These are phyloP conservation scores for Sebastes hopkinsi DNA, from an alignment of 2,797 vertebrate genomes.

Conservation along the genomic window DNA sequence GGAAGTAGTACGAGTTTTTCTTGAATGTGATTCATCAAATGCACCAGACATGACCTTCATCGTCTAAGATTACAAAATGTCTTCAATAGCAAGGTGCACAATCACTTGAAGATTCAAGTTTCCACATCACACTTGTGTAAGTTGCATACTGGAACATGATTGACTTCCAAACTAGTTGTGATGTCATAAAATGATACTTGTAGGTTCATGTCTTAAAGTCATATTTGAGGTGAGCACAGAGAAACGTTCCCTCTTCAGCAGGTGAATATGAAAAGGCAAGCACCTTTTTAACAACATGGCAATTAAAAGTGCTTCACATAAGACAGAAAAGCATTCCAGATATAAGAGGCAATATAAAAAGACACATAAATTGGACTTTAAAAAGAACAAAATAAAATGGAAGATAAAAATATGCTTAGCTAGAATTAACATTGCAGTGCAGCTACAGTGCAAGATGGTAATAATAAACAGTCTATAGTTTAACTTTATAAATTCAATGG, in stretches of 20 bases:
- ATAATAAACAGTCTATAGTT: background rate
- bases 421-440: background rate
- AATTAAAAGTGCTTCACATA: background rate
- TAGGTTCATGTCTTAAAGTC: background rate
- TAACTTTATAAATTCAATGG: background rate
- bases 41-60: background rate
- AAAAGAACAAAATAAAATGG: background rate
- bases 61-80: background rate
- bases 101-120: background rate
- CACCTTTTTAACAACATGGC: background rate
- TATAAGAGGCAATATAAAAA: background rate
- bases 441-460: background rate
- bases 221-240: background rate
- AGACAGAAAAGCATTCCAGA: background rate
- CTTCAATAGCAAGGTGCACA: background rate
- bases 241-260: background rate
- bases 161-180: background rate
- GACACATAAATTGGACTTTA: background rate
- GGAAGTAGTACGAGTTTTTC: too few relatives aligned
- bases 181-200: background rate
- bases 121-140: too few relatives aligned
- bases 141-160: background rate
- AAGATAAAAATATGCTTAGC: background rate
- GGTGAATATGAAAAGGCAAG: background rate
- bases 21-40: too few relatives aligned